Conservation (phyloP, 1,140 invertebrate genomes). For the Forficula auricularia region DNA sequence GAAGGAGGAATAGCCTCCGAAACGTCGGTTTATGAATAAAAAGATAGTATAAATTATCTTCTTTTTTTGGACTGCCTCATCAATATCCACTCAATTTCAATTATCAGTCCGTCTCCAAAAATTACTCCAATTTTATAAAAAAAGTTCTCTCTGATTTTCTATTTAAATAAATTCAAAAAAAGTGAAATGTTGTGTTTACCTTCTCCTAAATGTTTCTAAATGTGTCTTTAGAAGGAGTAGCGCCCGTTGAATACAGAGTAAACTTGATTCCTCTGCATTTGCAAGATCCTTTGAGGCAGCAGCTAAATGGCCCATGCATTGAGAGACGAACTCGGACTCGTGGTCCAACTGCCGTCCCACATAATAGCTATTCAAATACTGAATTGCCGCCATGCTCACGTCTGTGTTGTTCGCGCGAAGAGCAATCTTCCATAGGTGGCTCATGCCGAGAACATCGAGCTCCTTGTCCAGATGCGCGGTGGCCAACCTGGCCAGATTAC, state of each 20-base stretch:
- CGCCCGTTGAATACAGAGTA: constrained; percentile 77
- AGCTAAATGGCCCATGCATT: constrained; percentile 77
- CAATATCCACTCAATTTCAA: too few relatives aligned
- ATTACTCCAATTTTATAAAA: too few relatives aligned
- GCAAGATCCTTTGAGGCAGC: constrained; percentile 56
- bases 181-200: constrained; percentile 25
- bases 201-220: constrained; percentile 73
- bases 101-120: too few relatives aligned
- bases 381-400: constrained; percentile 83
- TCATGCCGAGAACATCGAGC: constrained; percentile 54
- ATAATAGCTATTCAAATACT: constrained; percentile 82
- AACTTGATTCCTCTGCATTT: constrained; percentile 52
- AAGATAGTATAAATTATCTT: too few relatives aligned
- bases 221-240: constrained; percentile 75
- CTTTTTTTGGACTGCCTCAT: too few relatives aligned
- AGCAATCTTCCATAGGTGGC: constrained; percentile 86
- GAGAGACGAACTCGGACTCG: constrained; percentile 78
- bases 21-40: too few relatives aligned
- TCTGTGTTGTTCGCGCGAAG: constrained; percentile 73
- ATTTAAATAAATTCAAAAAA: too few relatives aligned
- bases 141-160: too few relatives aligned
- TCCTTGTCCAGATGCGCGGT: constrained; percentile 29
- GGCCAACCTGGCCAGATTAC: constrained; percentile 61
- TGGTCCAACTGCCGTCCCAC: constrained; percentile 76
- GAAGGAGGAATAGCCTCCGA: too few relatives aligned